Base-by-base conservation (phyloP, 2,113 vertebrate species). In the Cinclus cinclus region DNA sequence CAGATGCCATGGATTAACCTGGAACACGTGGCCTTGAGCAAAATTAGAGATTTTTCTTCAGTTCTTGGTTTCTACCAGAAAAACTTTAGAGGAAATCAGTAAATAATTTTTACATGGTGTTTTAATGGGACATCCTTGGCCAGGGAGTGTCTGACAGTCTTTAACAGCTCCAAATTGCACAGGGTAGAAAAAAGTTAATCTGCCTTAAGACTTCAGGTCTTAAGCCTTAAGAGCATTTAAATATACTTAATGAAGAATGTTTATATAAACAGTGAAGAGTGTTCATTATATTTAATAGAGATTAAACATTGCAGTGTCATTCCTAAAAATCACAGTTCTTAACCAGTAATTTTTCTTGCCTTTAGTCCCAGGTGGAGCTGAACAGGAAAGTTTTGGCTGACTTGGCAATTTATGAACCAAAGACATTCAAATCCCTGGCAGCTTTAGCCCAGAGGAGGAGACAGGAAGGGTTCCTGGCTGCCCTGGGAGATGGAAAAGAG, bases 391-490 rank as follows among this genome's bases (percentile, higher is more conserved):
- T 99, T 5, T 95, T 99, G 39, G 98, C 98, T 0, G 99, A 99
- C 7, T 69, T 99, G 87, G 99, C 99, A 6, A 97, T 99, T 96
- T 99, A 98, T 4, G 99, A 99, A 80, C 99, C 99, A 5, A 98
- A 98, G 73, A 98, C 99, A 0, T 99, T 99, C 96, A 99, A 98
- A 42, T 98, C 99, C 7, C 94, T 99, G 5, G 98, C 99, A 4
- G 98, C 98, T 35, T 94, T 99, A 83, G 98, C 99, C 2, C 96
- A 96, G 55, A 97, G 99, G 68, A 98, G 99, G 79, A 97, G 98
- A 35, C 97, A 99, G 8, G 99, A 99, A 92, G 99, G 99, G 3
- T 97, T 99, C 64, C 94, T 97, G 3, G 98, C 98, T 2, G 99
- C 98, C 3, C 90, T 99, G 83, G 99, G 98, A 6, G 98, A 99